A percentile compares a stretch with the other conserved stretches of the same genome.
These are phyloP conservation scores for Poecile montanus DNA, from an alignment of 2,797 vertebrate species.

Conservation along the genomic window DNA sequence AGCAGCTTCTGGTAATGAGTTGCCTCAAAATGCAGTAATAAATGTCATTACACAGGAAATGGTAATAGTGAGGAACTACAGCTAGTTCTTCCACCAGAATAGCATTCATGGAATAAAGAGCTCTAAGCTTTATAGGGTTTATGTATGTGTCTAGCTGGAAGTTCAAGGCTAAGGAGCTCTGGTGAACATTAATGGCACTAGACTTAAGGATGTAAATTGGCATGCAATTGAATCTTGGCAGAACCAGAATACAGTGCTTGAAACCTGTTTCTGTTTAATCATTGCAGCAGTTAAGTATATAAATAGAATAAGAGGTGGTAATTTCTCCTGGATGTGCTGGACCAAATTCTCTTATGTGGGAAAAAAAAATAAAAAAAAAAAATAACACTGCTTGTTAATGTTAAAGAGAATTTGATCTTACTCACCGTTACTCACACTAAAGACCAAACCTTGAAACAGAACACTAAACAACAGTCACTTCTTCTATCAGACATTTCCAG, in stretches of 20 bases:
- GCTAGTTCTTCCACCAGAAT: not conserved
- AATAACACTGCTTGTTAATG: not conserved
- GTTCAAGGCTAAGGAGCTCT: not conserved
- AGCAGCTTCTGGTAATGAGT: slow-evolving; percentile 40
- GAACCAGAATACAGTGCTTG: not conserved
- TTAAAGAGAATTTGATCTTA: not conserved
- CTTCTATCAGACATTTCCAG: not conserved
- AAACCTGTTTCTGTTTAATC: not conserved
- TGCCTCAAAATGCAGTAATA: slow-evolving; percentile 50
- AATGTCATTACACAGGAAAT: slow-evolving; percentile 30
- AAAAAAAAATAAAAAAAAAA: not conserved
- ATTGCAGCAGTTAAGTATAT: not conserved
- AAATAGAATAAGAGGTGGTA: not conserved
- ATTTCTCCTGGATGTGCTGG: not conserved
- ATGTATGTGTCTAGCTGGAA: not conserved
- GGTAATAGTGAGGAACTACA: not conserved
- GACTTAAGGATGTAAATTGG: not conserved
- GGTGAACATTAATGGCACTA: not conserved
- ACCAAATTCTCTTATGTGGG: not conserved
- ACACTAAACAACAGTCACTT: not conserved
- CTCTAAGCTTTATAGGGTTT: not conserved
- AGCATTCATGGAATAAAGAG: not conserved
- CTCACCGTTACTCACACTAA: not conserved
- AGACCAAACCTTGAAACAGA: not conserved
- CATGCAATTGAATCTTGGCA: not conserved